Conservation (phyloP, 2,113 vertebrate genomes). For the Thamnaconus septentrionalis region DNA sequence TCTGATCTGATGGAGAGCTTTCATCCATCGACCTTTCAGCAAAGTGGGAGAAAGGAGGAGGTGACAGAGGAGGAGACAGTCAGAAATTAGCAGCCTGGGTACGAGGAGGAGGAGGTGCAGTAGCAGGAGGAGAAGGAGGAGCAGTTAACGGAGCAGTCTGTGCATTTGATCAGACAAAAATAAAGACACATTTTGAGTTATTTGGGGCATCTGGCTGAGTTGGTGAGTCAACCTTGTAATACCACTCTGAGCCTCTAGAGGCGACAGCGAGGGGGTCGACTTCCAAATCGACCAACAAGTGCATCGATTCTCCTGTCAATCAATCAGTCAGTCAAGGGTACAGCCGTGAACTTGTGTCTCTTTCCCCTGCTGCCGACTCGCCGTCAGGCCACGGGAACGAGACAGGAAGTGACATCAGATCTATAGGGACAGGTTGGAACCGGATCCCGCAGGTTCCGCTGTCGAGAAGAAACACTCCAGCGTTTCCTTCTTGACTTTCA, state of each 20-base stretch:
- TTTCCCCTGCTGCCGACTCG: too few species aligned
- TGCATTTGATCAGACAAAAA: too few species aligned
- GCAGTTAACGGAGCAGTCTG: neutral
- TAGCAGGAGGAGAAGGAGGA: neutral
- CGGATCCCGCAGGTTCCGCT: too few species aligned
- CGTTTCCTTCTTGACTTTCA: constrained; percentile 19
- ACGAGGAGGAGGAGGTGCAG: neutral
- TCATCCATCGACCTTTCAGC: neutral
- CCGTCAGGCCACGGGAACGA: neutral
- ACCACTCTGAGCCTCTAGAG: neutral
- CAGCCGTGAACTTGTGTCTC: too few species aligned
- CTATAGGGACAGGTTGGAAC: neutral
- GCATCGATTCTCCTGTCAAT: too few species aligned
- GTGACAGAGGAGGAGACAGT: neutral
- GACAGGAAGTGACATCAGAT: neutral
- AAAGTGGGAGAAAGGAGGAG: neutral
- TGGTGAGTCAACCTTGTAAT: too few species aligned
- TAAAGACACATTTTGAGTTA: too few species aligned
- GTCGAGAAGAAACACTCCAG: neutral
- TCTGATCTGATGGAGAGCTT: constrained; percentile 13
- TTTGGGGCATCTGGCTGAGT: too few species aligned
- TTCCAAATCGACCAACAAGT: too few species aligned
- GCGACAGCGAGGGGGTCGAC: neutral
- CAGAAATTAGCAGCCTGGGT: neutral
- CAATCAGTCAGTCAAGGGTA: too few species aligned